Percentiles rank a stretch among this genome's conserved stretches.
Conservation (phyloP, 2,797 vertebrate genomes). For the Gymnothorax reevesii region DNA sequence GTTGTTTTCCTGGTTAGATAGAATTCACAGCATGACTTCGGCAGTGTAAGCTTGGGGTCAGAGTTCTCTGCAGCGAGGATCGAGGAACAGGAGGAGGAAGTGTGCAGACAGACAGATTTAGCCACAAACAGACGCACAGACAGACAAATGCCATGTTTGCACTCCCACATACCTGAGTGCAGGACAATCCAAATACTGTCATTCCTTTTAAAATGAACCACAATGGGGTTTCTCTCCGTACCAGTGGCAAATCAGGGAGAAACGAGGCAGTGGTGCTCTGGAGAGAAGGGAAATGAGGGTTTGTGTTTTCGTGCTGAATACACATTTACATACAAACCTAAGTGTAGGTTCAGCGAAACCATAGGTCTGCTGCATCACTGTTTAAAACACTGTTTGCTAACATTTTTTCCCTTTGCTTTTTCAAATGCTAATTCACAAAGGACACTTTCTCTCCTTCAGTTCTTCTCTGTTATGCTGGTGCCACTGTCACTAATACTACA, state of each 20-base stretch:
- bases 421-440: constrained; percentile 19
- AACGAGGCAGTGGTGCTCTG: neutral
- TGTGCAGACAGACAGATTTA: constrained; percentile 17
- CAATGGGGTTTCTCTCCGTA: neutral
- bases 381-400: neutral
- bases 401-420: constrained; percentile 5
- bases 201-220: neutral
- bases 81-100: constrained; percentile 28
- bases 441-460: neutral
- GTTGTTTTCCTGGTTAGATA: constrained; percentile 84
- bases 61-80: constrained; percentile 68
- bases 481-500: neutral
- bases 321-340: constrained; percentile 27
- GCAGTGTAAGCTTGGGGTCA: constrained; percentile 75
- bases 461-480: neutral
- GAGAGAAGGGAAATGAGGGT: neutral
- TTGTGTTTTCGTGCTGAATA: neutral
- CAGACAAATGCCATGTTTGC: neutral
- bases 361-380: neutral
- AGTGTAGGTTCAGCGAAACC: neutral
- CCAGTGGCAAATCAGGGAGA: neutral
- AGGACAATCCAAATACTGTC: neutral
- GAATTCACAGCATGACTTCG: constrained; percentile 80
- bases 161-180: neutral
- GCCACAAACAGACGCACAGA: neutral